Conservation (phyloP, 2,113 vertebrate genomes). For the Oreochromis tanganicae region DNA sequence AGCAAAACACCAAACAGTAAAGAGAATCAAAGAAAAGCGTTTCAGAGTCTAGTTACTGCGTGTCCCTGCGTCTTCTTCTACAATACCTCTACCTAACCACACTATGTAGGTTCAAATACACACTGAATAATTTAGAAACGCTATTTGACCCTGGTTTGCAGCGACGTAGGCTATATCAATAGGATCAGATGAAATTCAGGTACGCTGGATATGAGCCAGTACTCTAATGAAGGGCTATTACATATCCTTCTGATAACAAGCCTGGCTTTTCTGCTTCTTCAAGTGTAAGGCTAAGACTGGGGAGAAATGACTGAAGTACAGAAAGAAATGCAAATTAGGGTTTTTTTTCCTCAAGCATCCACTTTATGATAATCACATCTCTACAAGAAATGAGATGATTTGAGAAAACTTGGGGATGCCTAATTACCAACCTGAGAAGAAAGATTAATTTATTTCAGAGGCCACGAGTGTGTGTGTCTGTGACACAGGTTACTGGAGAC, state of each 20-base stretch:
- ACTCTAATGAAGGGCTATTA: slow-evolving; percentile 39
- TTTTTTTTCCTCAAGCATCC: slow-evolving; percentile 18
- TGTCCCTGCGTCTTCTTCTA: not conserved
- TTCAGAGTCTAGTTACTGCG: not conserved
- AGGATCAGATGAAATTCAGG: not conserved
- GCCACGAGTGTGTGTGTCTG: not conserved
- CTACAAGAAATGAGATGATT: slow-evolving; percentile 16
- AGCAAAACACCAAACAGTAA: not conserved
- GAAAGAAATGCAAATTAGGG: slow-evolving; percentile 37
- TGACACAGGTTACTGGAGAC: not conserved
- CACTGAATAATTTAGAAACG: slow-evolving; percentile 4
- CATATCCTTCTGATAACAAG: slow-evolving; percentile 28
- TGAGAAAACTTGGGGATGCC: not conserved
- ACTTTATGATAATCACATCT: slow-evolving; percentile 31
- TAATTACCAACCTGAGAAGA: slow-evolving; percentile 6
- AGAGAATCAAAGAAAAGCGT: not conserved
- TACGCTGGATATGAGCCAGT: not conserved
- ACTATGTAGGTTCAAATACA: slow-evolving; percentile 16
- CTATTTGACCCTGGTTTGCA: not conserved
- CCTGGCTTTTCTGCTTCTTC: not conserved
- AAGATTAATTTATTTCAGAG: not conserved
- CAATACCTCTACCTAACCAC: not conserved
- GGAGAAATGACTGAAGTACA: not conserved
- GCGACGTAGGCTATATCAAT: not conserved
- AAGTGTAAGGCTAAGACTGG: not conserved